Evolutionary conservation across 2,113 vertebrate genomes (phyloP), one percentile per base, ranked within the genome.

Genomic region (Elachura formosa): DNA sequence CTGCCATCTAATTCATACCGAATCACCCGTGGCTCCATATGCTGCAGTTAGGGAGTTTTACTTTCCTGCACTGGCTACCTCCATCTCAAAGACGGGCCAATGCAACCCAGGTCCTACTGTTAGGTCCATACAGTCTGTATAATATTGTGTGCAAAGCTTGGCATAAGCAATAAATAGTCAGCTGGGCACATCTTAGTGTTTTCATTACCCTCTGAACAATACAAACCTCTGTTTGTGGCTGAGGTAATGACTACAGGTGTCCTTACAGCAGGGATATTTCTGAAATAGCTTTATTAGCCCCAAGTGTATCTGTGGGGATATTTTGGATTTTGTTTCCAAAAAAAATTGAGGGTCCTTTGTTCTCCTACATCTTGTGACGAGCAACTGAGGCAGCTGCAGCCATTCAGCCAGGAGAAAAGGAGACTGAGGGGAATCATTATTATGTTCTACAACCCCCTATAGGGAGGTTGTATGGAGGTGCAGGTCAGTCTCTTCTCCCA

Each of bases 241-340:
- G 43, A 68, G 22, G 12, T 16, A n/a, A 4, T 0, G 1, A 19
- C 28, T 69, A 4, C 9, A 72, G 17, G 5, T 1, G 2, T 22
- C 71, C 51, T 56, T 69, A 49, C 21, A 56, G 12, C 9, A 36
- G 10, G 4, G 4, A 5, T 72, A 14, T 31, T 5, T 36, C 23
- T 62, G 25, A 33, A 69, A 33, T 14, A 76, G 8, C 16, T 45
- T 64, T 46, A 23, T 31, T 73, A 40, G 17, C 5, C 5, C 8
- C 48, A 83, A 64, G 5, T 25, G 3, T 33, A 79, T 5, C 9
- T 75, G 2, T 11, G 2, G 4, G 16, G 5, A 38, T n/a, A 7
- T 6, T 84, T 34, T 29, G 1, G 23, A 40, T 5, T 7, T 5
- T 6, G 34, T 73, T 78, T 51, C 5, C 5, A 23, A 71, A 10